Conservation (phyloP, 2,888 invertebrate genomes). For the Diarsia mendica region DNA sequence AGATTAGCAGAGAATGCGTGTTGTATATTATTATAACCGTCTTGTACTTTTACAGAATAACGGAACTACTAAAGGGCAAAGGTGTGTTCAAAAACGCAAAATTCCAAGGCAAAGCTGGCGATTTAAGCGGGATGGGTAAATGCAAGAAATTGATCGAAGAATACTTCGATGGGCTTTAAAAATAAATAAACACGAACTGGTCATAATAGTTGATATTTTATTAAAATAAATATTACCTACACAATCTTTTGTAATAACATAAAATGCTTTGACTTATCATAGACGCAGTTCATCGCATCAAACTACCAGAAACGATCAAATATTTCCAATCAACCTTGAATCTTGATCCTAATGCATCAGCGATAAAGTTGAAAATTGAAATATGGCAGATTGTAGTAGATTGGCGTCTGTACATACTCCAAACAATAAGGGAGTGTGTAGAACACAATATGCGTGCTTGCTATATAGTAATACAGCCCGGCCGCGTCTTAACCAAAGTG, state of each 20-base stretch:
- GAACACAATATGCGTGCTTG: background rate
- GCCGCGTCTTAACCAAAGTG: background rate
- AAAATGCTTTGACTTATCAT: conserved; percentile 14
- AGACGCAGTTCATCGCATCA: no score
- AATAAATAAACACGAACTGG: conserved; percentile 29
- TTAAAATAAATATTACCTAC: conserved; percentile 47
- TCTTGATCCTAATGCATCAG: no score
- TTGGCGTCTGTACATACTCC: no score
- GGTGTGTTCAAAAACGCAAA: conserved; percentile 93
- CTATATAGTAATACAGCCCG: background rate
- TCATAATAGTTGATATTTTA: conserved; percentile 33
- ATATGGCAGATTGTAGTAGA: no score
- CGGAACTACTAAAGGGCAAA: conserved; percentile 93
- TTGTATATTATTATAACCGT: background rate
- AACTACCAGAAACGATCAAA: no score
- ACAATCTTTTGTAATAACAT: conserved; percentile 31
- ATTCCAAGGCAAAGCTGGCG: conserved; percentile 94
- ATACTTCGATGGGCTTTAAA: conserved; percentile 84
- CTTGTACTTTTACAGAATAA: conserved; percentile 87
- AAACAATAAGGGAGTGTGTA: background rate
- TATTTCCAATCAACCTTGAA: no score
- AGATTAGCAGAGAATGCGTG: background rate
- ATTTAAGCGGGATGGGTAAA: conserved; percentile 91
- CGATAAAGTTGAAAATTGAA: no score
- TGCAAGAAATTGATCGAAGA: conserved; percentile 91